Evolutionary conservation across 1,140 invertebrate species (phyloP), one percentile per base, ranked within the genome.

Genomic region (Mactra quadrangularis): DNA sequence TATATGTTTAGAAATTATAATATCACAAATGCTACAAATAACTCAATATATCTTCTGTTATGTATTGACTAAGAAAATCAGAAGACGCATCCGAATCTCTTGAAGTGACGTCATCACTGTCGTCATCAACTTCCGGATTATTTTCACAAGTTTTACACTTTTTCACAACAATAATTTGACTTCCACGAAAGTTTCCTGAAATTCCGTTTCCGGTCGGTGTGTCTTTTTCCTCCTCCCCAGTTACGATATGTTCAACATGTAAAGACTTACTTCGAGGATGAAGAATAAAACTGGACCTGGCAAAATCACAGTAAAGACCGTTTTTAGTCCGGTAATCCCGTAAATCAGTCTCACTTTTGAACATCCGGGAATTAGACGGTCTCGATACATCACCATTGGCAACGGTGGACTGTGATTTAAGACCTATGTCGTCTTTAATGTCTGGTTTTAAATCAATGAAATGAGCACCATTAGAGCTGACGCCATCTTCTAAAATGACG

Each of bases 261-360:
- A n/a, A 25, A 41, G 38, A 41, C 6, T 41, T 59, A 31, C n/a
- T 52, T 19, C 68, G 29, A 29, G 68, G 15, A 35, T 71, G 68
- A 6, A 71, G 9, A 35, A 71, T 55, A 33, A 71, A 35, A 71
- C 68, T 71, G 15, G 68, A 55, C 6, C 17, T 53, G 31, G 47
- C 68, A 71, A 71, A 71, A 17, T 71, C 68, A 50, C 68, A 71
- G 19, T 55, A 71, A 53, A 71, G 45, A 55, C 68, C 68, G 29
- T 71, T 71, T 27, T 55, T 71, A 13, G 33, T 13, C n/a, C 68
- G 19, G 25, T 71, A 71, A 55, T 71, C 68, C n/a, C 50, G 22
- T 9, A 71, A 35, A 33, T 71, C 68, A 11, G 68, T 35, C 31
- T 71, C 68, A 71, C 68, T 71, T 33, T 55, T 71, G 31, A 52